phyloP scores from a whole-genome alignment of 2,113 vertebrate genomes.

The Apus apus region DNA sequence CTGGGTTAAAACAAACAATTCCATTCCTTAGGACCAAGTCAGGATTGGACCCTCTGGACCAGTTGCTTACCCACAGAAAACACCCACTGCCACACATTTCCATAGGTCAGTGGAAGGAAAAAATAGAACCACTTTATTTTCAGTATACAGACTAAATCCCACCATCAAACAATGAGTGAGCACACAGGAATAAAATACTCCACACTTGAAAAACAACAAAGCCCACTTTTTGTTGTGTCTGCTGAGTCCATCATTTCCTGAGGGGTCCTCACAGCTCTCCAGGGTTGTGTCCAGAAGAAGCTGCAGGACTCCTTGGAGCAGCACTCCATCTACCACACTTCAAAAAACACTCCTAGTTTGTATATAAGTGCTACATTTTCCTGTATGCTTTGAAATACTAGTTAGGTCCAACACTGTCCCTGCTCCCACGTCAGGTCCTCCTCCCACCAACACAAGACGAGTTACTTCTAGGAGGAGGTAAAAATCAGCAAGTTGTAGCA shows the following conservation, averaged over 20 bases:
- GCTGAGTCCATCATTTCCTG: background rate
- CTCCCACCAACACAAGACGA: background rate
- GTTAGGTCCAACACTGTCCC: background rate
- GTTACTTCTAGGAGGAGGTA: background rate
- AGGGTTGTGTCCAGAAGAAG: rapidly evolving
- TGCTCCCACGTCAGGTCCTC: background rate
- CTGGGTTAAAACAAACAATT: background rate
- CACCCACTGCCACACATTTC: background rate
- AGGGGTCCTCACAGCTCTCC: background rate
- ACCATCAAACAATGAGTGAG: constrained; percentile 32
- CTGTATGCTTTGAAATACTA: background rate
- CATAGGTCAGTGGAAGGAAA: constrained; percentile 10
- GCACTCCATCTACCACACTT: background rate
- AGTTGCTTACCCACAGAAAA: background rate
- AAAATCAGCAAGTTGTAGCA: background rate
- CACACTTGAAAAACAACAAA: background rate
- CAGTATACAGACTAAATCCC: constrained; percentile 53
- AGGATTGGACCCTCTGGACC: background rate
- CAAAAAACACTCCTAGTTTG: background rate
- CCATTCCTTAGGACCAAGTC: background rate
- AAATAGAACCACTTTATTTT: constrained; percentile 77
- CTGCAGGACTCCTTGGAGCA: background rate
- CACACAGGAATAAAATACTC: constrained; percentile 65
- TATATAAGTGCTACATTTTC: background rate
- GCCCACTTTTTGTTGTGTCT: background rate